Evolutionary conservation across 1,140 invertebrate genomes (phyloP), one percentile per base, ranked within the genome.

Genomic region (Nasonia giraulti): DNA sequence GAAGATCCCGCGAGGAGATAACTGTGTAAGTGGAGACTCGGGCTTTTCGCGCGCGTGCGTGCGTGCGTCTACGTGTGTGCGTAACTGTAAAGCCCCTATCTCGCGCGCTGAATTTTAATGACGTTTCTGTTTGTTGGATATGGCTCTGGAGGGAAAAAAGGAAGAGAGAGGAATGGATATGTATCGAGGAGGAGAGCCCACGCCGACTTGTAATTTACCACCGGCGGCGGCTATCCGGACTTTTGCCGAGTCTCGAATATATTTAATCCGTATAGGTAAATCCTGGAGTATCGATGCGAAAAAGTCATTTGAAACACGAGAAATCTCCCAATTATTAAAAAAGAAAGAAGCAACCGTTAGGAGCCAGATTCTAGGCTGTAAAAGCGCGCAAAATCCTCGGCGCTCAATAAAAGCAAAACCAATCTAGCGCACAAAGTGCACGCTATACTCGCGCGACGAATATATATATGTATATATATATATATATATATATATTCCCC

Each of bases 1-100:
- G 87, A 81, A 91, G 90, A 92, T 92, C 89, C 88, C 88, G 89
- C 89, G 89, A 88, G 87, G 84, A 89, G 91, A 91, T 92, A 92
- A 92, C 91, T 90, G 90, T 91, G 89, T 90, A 91, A 91, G 90
- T 90, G 90, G 89, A 90, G 86, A 87, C 87, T 80, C 77, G 83
- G 85, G 73, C 23, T 81, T 47, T 31, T 62, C 55, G 55, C 55
- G 11, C 47, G 47, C 47, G 11, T 17, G 11, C 1, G 8, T 47
- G 33, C 12, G 44, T 1, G 50, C 17, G 14, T 55, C 5, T 55
- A 37, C 74, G 23, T 82, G 80, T 82, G 74, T 78, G 80, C 47
- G 74, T 75, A 81, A 85, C 83, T 85, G 84, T 85, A 85, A 85
- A 83, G 47, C 27, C 73, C 74, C n/a, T 85, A 80, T 85, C 83